phyloP scores from a whole-genome alignment of 2,888 invertebrate genomes.

The Portevinia maculata region DNA sequence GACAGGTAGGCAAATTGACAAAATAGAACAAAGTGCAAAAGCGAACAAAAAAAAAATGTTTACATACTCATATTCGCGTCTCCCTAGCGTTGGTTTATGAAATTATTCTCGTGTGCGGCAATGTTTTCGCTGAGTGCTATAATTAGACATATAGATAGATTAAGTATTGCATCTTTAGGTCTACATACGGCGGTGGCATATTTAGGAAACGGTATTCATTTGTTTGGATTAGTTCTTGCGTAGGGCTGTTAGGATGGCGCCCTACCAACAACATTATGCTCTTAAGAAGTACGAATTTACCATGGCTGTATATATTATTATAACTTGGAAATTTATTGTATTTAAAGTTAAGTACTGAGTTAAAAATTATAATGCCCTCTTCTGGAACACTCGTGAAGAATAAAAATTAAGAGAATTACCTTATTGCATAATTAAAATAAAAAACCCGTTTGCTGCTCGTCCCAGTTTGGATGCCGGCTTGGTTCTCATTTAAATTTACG shows the following conservation, averaged over 20 bases:
- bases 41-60: slow-evolving; percentile 43
- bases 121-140: slow-evolving; percentile 62
- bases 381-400: not conserved
- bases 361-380: slow-evolving; percentile 24
- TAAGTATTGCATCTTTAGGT: slow-evolving; percentile 60
- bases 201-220: slow-evolving; percentile 44
- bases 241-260: slow-evolving; percentile 6
- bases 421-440: slow-evolving; percentile 41
- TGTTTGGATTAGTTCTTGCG: slow-evolving; percentile 50
- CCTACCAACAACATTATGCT: slow-evolving; percentile 10
- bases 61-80: slow-evolving; percentile 26
- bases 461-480: not conserved
- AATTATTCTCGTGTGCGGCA: slow-evolving; percentile 27
- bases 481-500: not conserved
- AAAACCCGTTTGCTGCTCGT: slow-evolving; percentile 8
- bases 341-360: slow-evolving; percentile 46
- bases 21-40: slow-evolving; percentile 50
- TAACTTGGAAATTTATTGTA: slow-evolving; percentile 56
- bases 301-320: slow-evolving; percentile 25
- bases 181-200: slow-evolving; percentile 31
- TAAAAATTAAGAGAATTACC: slow-evolving; percentile 5
- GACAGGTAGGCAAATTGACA: slow-evolving; percentile 53
- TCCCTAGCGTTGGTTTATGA: slow-evolving; percentile 11
- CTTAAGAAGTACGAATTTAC: slow-evolving; percentile 27
- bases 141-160: slow-evolving; percentile 57